Evolutionary conservation across 1,140 invertebrate species (phyloP), one percentile per base, ranked within the genome.

Genomic region (Lutraria rhynchaena): DNA sequence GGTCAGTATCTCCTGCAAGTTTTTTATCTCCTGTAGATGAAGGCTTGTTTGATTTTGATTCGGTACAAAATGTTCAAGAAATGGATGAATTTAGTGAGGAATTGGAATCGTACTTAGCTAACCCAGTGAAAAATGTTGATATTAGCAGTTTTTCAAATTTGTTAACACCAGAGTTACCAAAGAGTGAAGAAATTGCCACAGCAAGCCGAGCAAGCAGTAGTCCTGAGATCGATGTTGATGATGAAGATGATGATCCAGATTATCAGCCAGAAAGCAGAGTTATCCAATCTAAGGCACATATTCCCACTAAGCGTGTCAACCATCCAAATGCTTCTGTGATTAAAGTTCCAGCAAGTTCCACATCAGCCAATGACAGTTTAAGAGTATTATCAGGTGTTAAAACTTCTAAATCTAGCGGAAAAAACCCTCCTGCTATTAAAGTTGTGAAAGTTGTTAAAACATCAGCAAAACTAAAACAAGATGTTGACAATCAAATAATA

Each of bases 391-490:
- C 29, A 51, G 46, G 15, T n/a, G 13, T 19, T 27, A n/a, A 29
- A n/a, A 69, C 5, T 22, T 15, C 31, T 9, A 74, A 65, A 73
- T 0, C 19, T 31, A 49, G 49, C 1, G 31, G 22, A 19, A 41
- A 41, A 5, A 41, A 41, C 5, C 5, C 15, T 41, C 82, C 83
- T 49, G 75, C 82, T 31, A 70, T 87, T 0, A 87, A 88, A 77
- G 84, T 90, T 22, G 77, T 87, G 13, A 86, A 86, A 44, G 86
- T 88, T 27, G 81, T 89, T 17, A 85, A 83, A 57, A 73, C 86
- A 13, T 51, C 80, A 58, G 67, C 67, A 27, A 57, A 31, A 7
- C 51, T 57, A 22, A 78, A 69, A 4, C 31, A 58, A 22, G 80
- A 84, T 17, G 76, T 83, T 27, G 84, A 86, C 35, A 51, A 75